These are phyloP conservation scores for Pan paniscus DNA, from an alignment of 2,113 vertebrate genomes.

Conservation along the genomic window DNA sequence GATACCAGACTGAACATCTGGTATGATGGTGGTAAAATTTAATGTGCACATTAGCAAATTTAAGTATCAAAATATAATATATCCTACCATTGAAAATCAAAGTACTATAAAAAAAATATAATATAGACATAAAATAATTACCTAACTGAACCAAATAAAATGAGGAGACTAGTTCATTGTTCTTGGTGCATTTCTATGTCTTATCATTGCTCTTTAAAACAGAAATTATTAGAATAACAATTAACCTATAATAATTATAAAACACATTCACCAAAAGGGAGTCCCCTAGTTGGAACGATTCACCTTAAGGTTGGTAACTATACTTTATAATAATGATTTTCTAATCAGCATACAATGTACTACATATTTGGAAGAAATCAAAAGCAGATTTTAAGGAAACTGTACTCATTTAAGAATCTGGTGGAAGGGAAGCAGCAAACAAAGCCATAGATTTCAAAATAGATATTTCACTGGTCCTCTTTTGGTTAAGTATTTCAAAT, in stretches of 20 bases:
- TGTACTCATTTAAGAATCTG: neutral
- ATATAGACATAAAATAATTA: neutral
- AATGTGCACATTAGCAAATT: neutral
- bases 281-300: neutral
- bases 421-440: neutral
- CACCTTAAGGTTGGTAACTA: neutral
- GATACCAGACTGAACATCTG: conserved; percentile 22
- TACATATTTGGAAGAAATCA: neutral
- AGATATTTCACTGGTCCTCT: neutral
- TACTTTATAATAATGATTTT: neutral
- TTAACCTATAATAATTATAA: neutral
- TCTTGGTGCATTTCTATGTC: neutral
- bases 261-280: neutral
- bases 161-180: neutral
- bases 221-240: neutral
- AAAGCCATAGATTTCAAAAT: neutral
- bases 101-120: neutral
- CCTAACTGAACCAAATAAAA: conserved; percentile 32
- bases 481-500: neutral
- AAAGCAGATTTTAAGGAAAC: neutral
- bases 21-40: neutral
- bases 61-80: neutral
- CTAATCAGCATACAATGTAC: neutral
- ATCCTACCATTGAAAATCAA: conserved; percentile 12
- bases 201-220: neutral